Evolutionary conservation across 2,113 vertebrate genomes (phyloP).

Genomic region (Proterorhinus semilunaris): DNA sequence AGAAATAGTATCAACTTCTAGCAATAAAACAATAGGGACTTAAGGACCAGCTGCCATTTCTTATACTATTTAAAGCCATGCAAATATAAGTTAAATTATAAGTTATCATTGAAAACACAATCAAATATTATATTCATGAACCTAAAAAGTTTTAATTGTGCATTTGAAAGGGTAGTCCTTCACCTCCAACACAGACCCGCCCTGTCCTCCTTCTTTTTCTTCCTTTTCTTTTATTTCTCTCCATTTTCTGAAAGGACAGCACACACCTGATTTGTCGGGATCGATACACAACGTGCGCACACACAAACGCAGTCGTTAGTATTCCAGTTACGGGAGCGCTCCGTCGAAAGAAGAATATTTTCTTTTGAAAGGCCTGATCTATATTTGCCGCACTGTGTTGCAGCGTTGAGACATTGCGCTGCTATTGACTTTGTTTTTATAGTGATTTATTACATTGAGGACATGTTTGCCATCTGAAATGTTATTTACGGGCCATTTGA

Average conservation of each 20-base stretch:
- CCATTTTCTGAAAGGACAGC: constrained; percentile 53
- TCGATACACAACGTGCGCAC: constrained; percentile 42
- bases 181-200: constrained; percentile 36
- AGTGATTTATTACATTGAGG: constrained; percentile 46
- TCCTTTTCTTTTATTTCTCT: constrained; percentile 54
- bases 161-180: no score
- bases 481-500: constrained; percentile 42
- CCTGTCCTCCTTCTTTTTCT: constrained; percentile 17
- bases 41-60: no score
- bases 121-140: no score
- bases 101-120: no score
- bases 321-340: constrained; percentile 34
- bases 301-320: constrained; percentile 27
- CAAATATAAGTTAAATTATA: no score
- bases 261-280: constrained; percentile 40
- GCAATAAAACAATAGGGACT: no score
- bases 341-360: constrained; percentile 34
- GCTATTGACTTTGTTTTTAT: constrained; percentile 42
- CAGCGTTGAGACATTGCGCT: constrained; percentile 35
- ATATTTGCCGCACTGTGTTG: constrained; percentile 42
- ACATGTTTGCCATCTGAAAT: constrained; percentile 40
- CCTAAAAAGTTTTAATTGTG: no score
- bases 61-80: no score
- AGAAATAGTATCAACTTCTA: no score
- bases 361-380: constrained; percentile 52